Conservation (phyloP, 2,113 vertebrate genomes). For the Microtus pennsylvanicus region DNA sequence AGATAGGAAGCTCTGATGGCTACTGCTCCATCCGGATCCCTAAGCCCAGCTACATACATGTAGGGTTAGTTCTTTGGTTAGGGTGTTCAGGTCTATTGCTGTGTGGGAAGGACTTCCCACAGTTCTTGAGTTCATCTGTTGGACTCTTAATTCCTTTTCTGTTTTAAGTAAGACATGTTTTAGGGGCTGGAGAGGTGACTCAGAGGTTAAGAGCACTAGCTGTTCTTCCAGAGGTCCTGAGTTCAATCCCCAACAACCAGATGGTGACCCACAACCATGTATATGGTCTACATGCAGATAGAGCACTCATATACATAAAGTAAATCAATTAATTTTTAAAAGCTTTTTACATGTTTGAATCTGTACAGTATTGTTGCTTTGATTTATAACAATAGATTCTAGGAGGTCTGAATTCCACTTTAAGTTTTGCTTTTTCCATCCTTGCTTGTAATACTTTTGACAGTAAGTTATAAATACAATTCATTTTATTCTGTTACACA, state of each 20-base stretch:
- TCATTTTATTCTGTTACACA: background rate
- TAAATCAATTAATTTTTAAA: background rate
- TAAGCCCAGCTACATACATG: background rate
- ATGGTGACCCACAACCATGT: background rate
- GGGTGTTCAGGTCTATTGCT: background rate
- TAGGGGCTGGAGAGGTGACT: background rate
- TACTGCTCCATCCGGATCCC: background rate
- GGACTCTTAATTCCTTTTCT: background rate
- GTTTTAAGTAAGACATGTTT: background rate
- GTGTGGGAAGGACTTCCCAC: background rate
- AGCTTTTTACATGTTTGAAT: background rate
- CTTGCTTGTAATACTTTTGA: background rate
- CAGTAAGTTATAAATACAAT: constrained; percentile 27
- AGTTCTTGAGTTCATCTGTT: background rate
- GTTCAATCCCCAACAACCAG: background rate
- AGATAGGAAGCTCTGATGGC: background rate
- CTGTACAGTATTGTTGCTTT: background rate
- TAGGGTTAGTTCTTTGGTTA: background rate
- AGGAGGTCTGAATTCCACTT: background rate
- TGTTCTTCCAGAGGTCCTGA: background rate
- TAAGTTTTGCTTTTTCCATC: constrained; percentile 5
- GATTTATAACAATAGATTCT: background rate
- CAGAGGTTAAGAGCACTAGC: background rate
- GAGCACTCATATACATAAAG: background rate
- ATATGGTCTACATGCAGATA: background rate